Conservation (phyloP, 2,797 vertebrate species). For the Karalla daura region DNA sequence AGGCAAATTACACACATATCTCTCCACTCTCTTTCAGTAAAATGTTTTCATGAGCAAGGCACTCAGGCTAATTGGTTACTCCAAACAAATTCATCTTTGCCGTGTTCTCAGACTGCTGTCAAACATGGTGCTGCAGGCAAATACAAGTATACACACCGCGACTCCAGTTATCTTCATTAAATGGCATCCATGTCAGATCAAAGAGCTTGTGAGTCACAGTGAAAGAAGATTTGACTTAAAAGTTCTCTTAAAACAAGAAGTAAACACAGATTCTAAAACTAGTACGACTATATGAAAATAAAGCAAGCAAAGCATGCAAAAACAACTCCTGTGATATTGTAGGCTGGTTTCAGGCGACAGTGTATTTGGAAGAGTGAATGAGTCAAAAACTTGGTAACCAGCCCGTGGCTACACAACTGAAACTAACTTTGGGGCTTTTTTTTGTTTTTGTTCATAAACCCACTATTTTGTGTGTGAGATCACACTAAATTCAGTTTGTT, state of each 20-base stretch:
- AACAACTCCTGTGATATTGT: constrained; percentile 50
- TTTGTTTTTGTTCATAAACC: constrained; percentile 20
- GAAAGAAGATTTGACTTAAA: constrained; percentile 49
- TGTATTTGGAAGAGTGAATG: constrained; percentile 43
- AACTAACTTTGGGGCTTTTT: constrained; percentile 44
- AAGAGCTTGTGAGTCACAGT: constrained; percentile 59
- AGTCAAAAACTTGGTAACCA: constrained; percentile 47
- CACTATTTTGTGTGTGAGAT: constrained; percentile 3
- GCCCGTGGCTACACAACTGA: constrained; percentile 41
- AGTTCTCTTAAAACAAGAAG: constrained; percentile 61
- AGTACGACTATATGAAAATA: constrained; percentile 46
- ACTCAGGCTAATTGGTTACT: constrained; percentile 60
- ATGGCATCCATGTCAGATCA: constrained; percentile 73
- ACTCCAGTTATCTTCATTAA: constrained; percentile 74
- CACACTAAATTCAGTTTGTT: background rate
- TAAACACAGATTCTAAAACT: constrained; percentile 61
- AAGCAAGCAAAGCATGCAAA: constrained; percentile 49
- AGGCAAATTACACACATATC: constrained; percentile 20
- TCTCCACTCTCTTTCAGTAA: background rate
- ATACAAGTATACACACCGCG: constrained; percentile 63
- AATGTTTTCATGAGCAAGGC: constrained; percentile 38
- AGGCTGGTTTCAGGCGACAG: constrained; percentile 52
- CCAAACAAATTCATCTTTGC: constrained; percentile 62
- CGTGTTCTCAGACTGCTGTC: constrained; percentile 65
- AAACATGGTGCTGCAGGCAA: constrained; percentile 74